These are phyloP conservation scores for Oxycera nigricornis DNA, from an alignment of 2,888 invertebrate species.

Conservation along the genomic window DNA sequence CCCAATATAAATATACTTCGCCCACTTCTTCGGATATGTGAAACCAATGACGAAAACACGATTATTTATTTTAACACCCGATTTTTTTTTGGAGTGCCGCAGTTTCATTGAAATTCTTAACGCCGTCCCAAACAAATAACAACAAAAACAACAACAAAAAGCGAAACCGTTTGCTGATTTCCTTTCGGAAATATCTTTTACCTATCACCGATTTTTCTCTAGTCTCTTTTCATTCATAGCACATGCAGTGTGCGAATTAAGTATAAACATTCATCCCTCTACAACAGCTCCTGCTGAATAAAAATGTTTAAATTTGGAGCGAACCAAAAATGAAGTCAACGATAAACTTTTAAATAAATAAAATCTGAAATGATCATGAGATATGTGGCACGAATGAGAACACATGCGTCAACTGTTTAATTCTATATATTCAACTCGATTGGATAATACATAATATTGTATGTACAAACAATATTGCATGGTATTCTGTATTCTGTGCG, in stretches of 20 bases:
- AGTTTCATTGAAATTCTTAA: not conserved
- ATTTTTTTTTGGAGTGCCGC: not conserved
- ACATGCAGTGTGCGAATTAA: no score
- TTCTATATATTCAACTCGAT: not conserved
- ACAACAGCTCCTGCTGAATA: not conserved
- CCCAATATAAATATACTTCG: not conserved
- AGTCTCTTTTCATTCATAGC: no score
- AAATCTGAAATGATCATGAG: not conserved
- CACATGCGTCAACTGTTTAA: not conserved
- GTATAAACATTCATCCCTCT: no score
- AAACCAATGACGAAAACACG: not conserved
- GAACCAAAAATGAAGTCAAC: not conserved
- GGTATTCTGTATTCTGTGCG: no score
- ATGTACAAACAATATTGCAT: no score
- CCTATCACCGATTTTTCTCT: not conserved
- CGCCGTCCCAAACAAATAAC: not conserved
- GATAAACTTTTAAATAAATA: not conserved
- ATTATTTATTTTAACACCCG: not conserved
- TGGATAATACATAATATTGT: no score
- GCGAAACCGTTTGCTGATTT: not conserved
- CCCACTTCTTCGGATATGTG: not conserved
- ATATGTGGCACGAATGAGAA: not conserved
- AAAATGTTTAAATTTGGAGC: not conserved
- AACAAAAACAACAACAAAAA: not conserved
- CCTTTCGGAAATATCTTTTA: not conserved